Evolutionary conservation across 2,888 invertebrate species (phyloP), one percentile per base, ranked within the genome.

Genomic region (Osmoderma eremita): DNA sequence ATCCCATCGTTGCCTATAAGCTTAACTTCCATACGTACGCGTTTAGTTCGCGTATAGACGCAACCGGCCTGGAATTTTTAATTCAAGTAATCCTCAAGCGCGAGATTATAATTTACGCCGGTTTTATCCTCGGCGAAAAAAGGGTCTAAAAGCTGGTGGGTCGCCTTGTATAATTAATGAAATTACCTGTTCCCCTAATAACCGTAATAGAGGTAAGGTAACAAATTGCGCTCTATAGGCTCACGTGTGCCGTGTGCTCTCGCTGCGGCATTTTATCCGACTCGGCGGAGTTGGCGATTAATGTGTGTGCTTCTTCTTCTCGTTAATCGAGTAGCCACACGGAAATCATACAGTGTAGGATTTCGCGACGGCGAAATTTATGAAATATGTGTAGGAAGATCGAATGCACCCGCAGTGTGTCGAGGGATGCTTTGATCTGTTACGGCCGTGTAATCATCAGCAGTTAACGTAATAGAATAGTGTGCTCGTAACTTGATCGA

Each of bases 81-180:
- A 53, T 53, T 53, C 18, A 38, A 18, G 17, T 53, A 53, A 53
- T 53, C 38, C 53, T 12, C 38, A 39, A 38, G 53, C 36, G 17
- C 17, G 18, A 18, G 18, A 53, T 53, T 53, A 53, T 53, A 53
- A 36, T 53, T 53, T 53, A 53, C 38, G 17, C 38, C 38, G 38
- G 53, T 17, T 17, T 17, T 53, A 53, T 53, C 53, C 24, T 18
- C 17, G 24, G 2, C 13, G 53, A 24, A 53, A 53, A 53, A 18
- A 53, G 15, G 24, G 53, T 17, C 38, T 39, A 39, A 53, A 39
- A 53, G 53, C 53, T 39, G 12, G 53, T 53, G 15, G 53, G 38
- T 53, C 53, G 53, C 53, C 36, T 15, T 53, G 15, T 53, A 53
- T 53, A 53, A 53, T 53, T 53, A 53, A 53, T 53, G 53, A 38